Base-by-base conservation (phyloP, 2,113 vertebrate species). In the Pseudolaguvia tuberculata region DNA sequence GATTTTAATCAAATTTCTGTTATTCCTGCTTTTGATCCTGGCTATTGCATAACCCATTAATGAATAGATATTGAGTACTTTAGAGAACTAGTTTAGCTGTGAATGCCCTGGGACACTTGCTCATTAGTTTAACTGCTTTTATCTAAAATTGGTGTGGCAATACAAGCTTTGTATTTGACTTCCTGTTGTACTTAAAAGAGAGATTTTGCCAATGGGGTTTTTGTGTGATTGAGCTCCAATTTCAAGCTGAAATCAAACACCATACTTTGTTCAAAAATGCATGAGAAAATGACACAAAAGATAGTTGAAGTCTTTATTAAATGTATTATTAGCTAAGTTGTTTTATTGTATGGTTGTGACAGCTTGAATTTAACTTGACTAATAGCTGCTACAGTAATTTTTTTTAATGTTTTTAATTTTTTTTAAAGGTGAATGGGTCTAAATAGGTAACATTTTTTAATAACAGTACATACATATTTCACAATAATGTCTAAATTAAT, bases 81-180 rank as follows among this genome's bases (percentile, higher is more conserved):
- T 47, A 62, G n/a, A n/a, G n/a, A n/a, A 13, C 31, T 65, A 65
- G 55, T 65, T 50, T 65, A 65, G 50, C 50, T 65, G 29, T 55
- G 31, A 73, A 62, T 56, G 48, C 73, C 78, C 59, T 39, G 78
- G 65, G 65, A 50, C 50, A 27, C 74, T 71, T 15, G 17, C n/a
- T 50, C 55, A 51, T 73, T 70, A 47, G 59, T 27, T 72, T 72
- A 72, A 82, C 78, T 70, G 4, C 67, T 84, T 78, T 81, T 59
- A 69, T 80, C 35, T 76, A 66, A 79, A 61, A 83, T 81, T 5
- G 5, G 2, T 5, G 58, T 0, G 59, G 73, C 59, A 68, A 23
- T 31, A 8, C 58, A 10, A 47, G 50, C 59, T 65, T 63, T 57
- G 5, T 39, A 70, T 0, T 13, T 27, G 59, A 74, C 59, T 53